phyloP scores from a whole-genome alignment of 2,113 vertebrate species.

The Bostrychus sinensis region DNA sequence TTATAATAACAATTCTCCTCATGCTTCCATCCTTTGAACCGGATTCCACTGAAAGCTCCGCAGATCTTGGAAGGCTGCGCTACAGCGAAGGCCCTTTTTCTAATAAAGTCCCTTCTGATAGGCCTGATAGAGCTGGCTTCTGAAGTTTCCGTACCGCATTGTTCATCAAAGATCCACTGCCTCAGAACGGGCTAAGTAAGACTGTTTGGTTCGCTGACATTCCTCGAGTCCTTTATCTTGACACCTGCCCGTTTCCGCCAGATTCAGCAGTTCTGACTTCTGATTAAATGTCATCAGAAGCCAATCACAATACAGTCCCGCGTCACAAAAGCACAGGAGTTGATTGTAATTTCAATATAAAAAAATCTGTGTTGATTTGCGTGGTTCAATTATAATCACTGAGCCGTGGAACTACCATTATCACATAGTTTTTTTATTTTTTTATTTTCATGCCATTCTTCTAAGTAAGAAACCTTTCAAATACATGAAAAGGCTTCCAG shows the following conservation, averaged over 20 bases:
- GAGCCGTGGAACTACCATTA: constrained; percentile 11
- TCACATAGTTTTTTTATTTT: background rate
- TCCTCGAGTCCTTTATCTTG: background rate
- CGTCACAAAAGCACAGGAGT: background rate
- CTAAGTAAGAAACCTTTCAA: background rate
- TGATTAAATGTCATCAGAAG: constrained; percentile 4
- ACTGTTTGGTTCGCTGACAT: constrained; percentile 9
- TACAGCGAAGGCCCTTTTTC: constrained; percentile 26
- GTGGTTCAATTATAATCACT: constrained; percentile 3
- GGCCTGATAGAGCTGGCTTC: constrained; percentile 11
- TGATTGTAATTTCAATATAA: constrained; percentile 10
- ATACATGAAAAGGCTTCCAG: background rate
- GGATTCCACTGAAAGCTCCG: constrained; percentile 19
- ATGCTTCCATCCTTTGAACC: constrained; percentile 33
- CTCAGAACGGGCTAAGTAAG: constrained; percentile 3
- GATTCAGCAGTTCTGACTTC: constrained; percentile 2
- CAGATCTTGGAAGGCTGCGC: constrained; percentile 23
- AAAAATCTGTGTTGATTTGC: background rate
- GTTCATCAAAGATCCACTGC: background rate
- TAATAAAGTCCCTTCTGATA: constrained; percentile 40
- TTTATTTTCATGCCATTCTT: background rate
- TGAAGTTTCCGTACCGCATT: constrained; percentile 17
- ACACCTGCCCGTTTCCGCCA: constrained; percentile 10
- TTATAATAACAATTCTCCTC: constrained; percentile 54
- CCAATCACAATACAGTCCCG: background rate